Percentiles rank a stretch among this genome's conserved stretches.
phyloP scores from a whole-genome alignment of 2,888 invertebrate species.

The Drosophila mimetica region DNA sequence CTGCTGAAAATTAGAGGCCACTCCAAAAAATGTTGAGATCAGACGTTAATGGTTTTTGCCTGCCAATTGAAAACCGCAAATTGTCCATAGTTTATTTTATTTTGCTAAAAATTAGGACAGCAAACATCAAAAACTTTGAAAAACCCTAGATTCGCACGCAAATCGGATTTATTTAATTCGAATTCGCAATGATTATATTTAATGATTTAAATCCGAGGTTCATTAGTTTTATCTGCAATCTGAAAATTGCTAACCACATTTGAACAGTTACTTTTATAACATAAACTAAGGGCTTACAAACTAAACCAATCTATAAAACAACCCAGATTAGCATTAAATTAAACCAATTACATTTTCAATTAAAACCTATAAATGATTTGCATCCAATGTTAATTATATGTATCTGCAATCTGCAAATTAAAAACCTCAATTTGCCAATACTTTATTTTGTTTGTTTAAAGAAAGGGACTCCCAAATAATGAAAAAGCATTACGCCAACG shows the following conservation, averaged over 20 bases:
- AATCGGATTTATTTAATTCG: constrained; percentile 1
- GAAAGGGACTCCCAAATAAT: neutral
- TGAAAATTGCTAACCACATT: constrained; percentile 1
- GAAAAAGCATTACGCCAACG: neutral
- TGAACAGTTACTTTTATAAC: neutral
- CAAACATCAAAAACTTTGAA: neutral
- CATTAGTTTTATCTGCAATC: constrained; percentile 12
- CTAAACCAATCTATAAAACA: neutral
- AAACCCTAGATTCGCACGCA: neutral
- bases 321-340: neutral
- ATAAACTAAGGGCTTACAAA: neutral
- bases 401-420: neutral
- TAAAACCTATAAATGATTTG: neutral
- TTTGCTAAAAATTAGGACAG: neutral
- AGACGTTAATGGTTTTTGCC: neutral
- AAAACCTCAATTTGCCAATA: neutral
- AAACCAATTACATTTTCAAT: neutral
- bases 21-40: neutral
- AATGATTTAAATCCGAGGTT: constrained; percentile 3
- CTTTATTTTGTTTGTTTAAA: neutral
- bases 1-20: no score
- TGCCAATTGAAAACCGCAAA: neutral
- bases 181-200: neutral
- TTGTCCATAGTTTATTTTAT: neutral
- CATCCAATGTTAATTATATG: neutral